These are phyloP conservation scores for Echiichthys vipera DNA, from an alignment of 2,797 vertebrate genomes.

Conservation along the genomic window DNA sequence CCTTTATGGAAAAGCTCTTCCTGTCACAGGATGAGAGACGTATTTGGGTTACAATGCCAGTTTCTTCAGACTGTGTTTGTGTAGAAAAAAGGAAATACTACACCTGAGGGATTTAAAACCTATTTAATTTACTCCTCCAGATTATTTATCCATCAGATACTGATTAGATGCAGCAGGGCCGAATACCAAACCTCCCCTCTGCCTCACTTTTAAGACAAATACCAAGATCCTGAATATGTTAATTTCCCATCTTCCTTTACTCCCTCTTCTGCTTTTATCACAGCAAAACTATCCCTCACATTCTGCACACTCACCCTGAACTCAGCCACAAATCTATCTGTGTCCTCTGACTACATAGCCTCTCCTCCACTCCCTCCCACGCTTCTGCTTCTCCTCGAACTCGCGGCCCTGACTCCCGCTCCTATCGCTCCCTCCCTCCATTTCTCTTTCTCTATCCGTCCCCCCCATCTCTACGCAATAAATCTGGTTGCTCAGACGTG, in stretches of 20 bases:
- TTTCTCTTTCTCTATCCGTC: constrained; percentile 66
- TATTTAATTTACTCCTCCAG: constrained; percentile 53
- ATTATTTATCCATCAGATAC: constrained; percentile 63
- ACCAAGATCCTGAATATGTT: constrained; percentile 54
- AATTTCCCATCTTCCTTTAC: constrained; percentile 55
- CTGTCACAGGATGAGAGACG: constrained; percentile 67
- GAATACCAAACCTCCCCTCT: constrained; percentile 36
- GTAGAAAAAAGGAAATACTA: constrained; percentile 47
- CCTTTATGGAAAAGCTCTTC: constrained; percentile 67
- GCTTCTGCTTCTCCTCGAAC: constrained; percentile 63
- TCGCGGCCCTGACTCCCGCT: constrained; percentile 62
- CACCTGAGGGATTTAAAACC: constrained; percentile 61
- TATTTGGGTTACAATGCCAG: constrained; percentile 69
- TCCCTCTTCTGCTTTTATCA: constrained; percentile 47
- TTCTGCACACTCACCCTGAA: constrained; percentile 71
- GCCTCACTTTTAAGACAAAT: constrained; percentile 34
- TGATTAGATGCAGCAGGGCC: constrained; percentile 49
- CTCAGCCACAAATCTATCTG: constrained; percentile 72
- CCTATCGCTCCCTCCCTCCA: constrained; percentile 67
- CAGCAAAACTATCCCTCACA: constrained; percentile 46
- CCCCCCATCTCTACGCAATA: constrained; percentile 71
- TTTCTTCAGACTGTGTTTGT: constrained; percentile 48
- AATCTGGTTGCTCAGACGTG: constrained; percentile 76
- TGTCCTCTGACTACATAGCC: constrained; percentile 70
- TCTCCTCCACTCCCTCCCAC: constrained; percentile 59